Evolutionary conservation across 2,797 vertebrate genomes (phyloP), one percentile per base, ranked within the genome.

Genomic region (Adelosebastes latens): DNA sequence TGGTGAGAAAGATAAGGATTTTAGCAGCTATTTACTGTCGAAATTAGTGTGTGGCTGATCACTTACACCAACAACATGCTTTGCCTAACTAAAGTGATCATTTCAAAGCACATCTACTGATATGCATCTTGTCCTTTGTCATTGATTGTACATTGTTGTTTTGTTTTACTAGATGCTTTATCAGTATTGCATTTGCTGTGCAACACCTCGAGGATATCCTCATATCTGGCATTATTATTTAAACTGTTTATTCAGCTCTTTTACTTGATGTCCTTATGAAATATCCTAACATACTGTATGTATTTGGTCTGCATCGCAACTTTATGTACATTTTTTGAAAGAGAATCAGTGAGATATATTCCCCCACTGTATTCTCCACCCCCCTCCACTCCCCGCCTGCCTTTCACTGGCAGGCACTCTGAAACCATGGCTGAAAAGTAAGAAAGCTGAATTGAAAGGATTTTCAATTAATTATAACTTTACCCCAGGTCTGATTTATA

Each of bases 401-500:
- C 13, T 52, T 73, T 72, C 18, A 63, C 64, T 80, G 61, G 62
- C 56, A 71, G 27, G 29, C 59, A 39, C 42, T 73, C 52, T 75
- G 32, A 75, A 85, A 75, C 22, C 25, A 69, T 31, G 10, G 25
- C 25, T 67, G 49, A 82, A 58, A 72, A 86, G 56, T 62, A 74
- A 72, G 55, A 76, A 49, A 36, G 46, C 67, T 65, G 42, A 58
- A 81, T 59, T 79, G 25, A 78, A 81, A 79, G 53, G 32, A 69
- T 49, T 82, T 79, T 82, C 49, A 84, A 14, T 84, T 62, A 60
- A 65, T 80, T 71, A 67, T 39, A 68, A 32, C 24, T 61, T 5
- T 68, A 59, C 56, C 75, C 53, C 55, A 77, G 73, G 22, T 85
- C 25, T 88, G 72, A 89, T 63, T 80, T 84, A 24, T 59, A 64